These are phyloP conservation scores for Habropoda laboriosa DNA, from an alignment of 1,140 invertebrate species.

Conservation along the genomic window DNA sequence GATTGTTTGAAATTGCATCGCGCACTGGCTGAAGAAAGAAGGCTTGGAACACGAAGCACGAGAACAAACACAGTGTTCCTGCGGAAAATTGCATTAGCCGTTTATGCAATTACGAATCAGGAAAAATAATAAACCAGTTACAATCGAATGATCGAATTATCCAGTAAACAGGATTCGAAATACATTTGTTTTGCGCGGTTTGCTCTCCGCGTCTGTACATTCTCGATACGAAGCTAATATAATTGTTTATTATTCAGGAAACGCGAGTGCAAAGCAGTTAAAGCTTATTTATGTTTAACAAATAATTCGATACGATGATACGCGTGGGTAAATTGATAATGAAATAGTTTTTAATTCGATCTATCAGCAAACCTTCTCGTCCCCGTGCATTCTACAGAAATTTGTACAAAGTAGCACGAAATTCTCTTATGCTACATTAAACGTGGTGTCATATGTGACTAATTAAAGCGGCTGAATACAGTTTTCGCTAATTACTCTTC, in stretches of 20 bases:
- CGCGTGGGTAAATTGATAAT: too few relatives aligned
- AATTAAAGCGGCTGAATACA: too few relatives aligned
- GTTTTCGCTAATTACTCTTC: too few relatives aligned
- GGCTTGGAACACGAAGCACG: neutral
- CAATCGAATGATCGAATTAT: neutral
- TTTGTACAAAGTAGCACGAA: too few relatives aligned
- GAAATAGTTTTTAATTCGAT: too few relatives aligned
- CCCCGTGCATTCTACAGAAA: too few relatives aligned
- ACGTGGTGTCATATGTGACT: too few relatives aligned
- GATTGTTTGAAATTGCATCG: neutral
- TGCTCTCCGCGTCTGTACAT: neutral
- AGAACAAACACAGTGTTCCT: neutral
- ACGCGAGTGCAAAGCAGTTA: fast-evolving
- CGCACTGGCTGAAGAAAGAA: neutral
- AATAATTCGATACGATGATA: neutral
- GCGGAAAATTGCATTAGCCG: neutral
- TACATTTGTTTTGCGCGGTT: neutral
- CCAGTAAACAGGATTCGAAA: too few relatives aligned
- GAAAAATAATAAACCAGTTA: neutral
- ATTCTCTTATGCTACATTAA: too few relatives aligned
- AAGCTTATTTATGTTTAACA: neutral
- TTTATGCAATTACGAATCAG: neutral
- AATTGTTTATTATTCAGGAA: neutral
- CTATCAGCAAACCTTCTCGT: too few relatives aligned
- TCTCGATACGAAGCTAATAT: neutral